Conservation (phyloP, 2,797 vertebrate genomes). For the Chelon auratus region DNA sequence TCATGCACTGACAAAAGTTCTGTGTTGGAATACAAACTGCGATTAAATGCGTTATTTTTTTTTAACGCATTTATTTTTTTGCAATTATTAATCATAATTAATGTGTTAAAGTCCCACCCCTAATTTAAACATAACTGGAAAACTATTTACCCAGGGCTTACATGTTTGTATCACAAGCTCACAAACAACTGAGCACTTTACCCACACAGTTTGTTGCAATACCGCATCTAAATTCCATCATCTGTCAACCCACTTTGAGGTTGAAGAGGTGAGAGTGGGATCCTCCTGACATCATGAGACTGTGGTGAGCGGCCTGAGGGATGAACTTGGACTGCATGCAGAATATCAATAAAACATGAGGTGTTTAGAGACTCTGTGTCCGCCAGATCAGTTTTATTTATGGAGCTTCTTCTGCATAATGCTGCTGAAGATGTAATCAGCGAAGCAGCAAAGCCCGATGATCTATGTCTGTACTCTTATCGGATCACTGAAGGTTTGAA, state of each 20-base stretch:
- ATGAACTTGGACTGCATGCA: constrained; percentile 38
- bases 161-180: background rate
- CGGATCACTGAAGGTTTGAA: constrained; percentile 45
- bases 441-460: constrained; percentile 43
- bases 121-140: no score
- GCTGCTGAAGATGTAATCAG: constrained; percentile 75
- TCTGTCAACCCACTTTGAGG: constrained; percentile 26
- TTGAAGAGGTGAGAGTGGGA: constrained; percentile 47
- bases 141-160: no score
- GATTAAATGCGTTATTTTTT: no score
- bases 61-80: no score
- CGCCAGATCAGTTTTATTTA: constrained; percentile 64
- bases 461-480: constrained; percentile 65
- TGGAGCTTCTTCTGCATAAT: constrained; percentile 68
- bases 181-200: constrained; percentile 3
- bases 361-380: constrained; percentile 56
- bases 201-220: background rate
- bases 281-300: constrained; percentile 50
- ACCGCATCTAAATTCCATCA: constrained; percentile 15
- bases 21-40: no score
- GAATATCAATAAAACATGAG: constrained; percentile 77
- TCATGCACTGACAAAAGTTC: no score
- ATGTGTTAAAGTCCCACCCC: no score
- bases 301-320: constrained; percentile 23
- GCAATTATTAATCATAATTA: no score